phyloP scores from a whole-genome alignment of 2,888 invertebrate genomes.

The Cantharis rufa region DNA sequence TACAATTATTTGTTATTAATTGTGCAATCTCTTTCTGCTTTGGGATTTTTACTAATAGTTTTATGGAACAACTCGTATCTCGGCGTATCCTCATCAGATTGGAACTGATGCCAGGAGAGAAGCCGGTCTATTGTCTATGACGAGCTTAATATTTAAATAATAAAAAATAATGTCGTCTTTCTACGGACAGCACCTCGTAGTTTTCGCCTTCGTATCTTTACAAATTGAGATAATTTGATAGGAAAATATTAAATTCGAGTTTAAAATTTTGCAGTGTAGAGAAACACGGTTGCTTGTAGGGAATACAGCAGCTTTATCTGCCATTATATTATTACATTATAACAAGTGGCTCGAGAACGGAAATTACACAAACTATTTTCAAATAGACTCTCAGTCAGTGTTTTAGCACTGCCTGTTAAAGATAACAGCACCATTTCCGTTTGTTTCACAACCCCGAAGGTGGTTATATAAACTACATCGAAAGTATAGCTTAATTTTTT shows the following conservation, averaged over 20 bases:
- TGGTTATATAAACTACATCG: slow-evolving; percentile 22
- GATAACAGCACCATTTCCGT: slow-evolving; percentile 55
- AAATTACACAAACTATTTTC: slow-evolving; percentile 59
- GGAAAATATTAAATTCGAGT: not conserved
- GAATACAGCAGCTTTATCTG: slow-evolving; percentile 46
- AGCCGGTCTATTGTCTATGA: not conserved
- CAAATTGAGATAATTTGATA: not conserved
- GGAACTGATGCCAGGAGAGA: not conserved
- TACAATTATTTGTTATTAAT: not conserved
- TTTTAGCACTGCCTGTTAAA: slow-evolving; percentile 52
- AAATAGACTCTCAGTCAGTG: slow-evolving; percentile 55
- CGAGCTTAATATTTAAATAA: not conserved
- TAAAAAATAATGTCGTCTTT: not conserved
- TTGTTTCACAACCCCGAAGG: slow-evolving; percentile 44
- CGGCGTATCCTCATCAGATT: not conserved
- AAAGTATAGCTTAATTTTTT: slow-evolving; percentile 4
- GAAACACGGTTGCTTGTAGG: slow-evolving; percentile 25
- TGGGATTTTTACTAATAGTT: not conserved
- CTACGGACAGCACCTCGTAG: not conserved
- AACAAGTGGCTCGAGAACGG: slow-evolving; percentile 56
- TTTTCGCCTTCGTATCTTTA: not conserved
- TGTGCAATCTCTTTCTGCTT: not conserved
- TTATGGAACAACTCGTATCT: not conserved
- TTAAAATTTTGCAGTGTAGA: slow-evolving; percentile 35
- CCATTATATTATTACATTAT: slow-evolving; percentile 55